These are phyloP conservation scores for Gymnothorax reevesii DNA, from an alignment of 2,797 vertebrate genomes.

Conservation along the genomic window DNA sequence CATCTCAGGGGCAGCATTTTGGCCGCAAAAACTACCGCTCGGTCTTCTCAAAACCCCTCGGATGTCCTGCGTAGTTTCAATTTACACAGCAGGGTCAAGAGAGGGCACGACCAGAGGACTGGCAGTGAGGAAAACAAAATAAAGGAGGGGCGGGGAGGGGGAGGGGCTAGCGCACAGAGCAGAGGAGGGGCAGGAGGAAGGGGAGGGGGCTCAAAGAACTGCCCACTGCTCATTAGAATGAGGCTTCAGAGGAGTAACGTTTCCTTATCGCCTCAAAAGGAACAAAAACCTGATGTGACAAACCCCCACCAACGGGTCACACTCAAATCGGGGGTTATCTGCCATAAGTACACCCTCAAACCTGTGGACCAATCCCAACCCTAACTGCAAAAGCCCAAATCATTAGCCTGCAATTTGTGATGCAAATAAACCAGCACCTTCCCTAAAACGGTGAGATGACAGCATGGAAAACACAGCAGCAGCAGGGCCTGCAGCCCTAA, in stretches of 20 bases:
- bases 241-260: conserved; percentile 63
- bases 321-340: conserved; percentile 53
- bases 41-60: conserved; percentile 61
- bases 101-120: conserved; percentile 65
- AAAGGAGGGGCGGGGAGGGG: conserved; percentile 46
- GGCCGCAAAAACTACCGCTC: conserved; percentile 47
- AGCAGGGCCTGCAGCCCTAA: background rate
- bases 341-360: conserved; percentile 29
- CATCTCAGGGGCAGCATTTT: background rate
- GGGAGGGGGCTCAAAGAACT: conserved; percentile 61
- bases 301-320: conserved; percentile 58
- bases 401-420: conserved; percentile 23
- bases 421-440: background rate
- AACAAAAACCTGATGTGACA: conserved; percentile 61
- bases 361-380: background rate
- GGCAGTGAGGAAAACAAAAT: conserved; percentile 67
- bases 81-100: conserved; percentile 72
- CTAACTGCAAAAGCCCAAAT: conserved; percentile 7
- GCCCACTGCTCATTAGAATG: conserved; percentile 67
- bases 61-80: conserved; percentile 67
- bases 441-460: conserved; percentile 18
- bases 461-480: background rate
- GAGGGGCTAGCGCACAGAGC: conserved; percentile 20
- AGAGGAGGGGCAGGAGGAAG: conserved; percentile 45
- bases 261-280: conserved; percentile 56